Conservation (phyloP, 2,113 vertebrate species). For the Actenoides lindsayi region DNA sequence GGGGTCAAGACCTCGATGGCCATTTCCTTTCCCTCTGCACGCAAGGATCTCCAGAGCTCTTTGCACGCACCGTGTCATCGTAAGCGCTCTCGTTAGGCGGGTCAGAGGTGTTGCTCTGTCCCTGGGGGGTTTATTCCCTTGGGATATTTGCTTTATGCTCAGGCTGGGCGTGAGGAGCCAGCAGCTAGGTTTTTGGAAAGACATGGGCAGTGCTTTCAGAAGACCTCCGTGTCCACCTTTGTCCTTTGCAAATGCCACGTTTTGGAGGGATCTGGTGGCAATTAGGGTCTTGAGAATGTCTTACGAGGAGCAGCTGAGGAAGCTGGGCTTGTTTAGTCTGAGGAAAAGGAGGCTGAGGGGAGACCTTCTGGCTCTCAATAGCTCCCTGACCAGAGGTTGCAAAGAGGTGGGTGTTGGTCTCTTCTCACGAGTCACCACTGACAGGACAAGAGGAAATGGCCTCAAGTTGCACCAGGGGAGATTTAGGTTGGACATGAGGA, state of each 20-base stretch:
- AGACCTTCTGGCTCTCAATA: no score
- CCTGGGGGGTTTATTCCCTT: not conserved
- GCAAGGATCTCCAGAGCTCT: not conserved
- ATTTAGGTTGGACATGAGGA: no score
- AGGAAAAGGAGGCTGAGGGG: no score
- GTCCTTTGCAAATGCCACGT: not conserved
- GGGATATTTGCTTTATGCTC: not conserved
- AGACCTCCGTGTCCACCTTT: accelerated
- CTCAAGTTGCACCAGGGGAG: no score
- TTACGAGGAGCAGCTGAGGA: no score
- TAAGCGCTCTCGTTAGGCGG: accelerated
- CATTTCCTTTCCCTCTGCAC: not conserved
- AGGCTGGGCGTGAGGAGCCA: not conserved
- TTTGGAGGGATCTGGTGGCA: not conserved
- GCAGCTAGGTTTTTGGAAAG: not conserved
- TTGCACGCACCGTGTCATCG: not conserved
- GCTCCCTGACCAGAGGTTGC: no score
- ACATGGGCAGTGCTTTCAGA: not conserved
- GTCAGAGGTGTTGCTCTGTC: not conserved
- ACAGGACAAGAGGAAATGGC: no score
- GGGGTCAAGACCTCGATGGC: not conserved
- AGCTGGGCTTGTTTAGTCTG: no score
- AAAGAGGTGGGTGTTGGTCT: no score
- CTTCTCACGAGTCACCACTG: no score
- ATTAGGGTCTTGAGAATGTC: no score